Percentiles rank a stretch among this genome's conserved stretches.
These are phyloP conservation scores for Dendrocincla tyrannina DNA, from an alignment of 2,797 vertebrate genomes.

Conservation along the genomic window DNA sequence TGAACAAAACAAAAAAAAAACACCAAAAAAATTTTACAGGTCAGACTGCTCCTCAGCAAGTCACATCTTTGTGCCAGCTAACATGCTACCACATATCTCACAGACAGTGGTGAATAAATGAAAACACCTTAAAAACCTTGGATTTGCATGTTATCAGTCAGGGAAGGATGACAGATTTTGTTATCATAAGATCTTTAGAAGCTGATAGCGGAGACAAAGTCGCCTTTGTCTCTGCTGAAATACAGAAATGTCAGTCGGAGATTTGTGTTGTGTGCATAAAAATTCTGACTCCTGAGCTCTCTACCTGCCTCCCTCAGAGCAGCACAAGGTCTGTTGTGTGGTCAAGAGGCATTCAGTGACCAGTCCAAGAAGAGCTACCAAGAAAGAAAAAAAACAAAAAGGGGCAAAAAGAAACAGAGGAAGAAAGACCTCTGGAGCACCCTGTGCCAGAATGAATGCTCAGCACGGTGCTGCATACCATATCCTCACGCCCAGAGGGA, in stretches of 20 bases:
- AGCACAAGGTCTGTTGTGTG: background rate
- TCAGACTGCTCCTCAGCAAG: background rate
- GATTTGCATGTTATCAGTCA: background rate
- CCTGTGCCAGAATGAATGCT: background rate
- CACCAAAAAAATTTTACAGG: background rate
- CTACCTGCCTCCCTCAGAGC: background rate
- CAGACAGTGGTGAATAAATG: background rate
- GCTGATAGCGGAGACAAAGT: background rate
- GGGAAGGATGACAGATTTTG: background rate
- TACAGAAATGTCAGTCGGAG: background rate
- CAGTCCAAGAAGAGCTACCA: background rate
- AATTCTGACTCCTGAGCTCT: background rate
- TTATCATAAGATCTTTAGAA: constrained; percentile 15
- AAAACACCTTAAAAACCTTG: background rate
- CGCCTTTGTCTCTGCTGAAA: background rate
- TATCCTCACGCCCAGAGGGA: background rate
- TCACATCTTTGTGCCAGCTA: background rate
- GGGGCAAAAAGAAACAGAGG: background rate
- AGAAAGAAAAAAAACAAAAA: background rate
- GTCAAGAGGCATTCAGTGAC: background rate
- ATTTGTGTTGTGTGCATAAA: background rate
- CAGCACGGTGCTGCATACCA: fast-evolving
- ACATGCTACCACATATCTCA: background rate
- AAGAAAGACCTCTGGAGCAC: background rate
- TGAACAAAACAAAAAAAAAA: background rate